Base-by-base conservation (phyloP, 2,888 invertebrate genomes). In the Dexiosoma caninum region DNA sequence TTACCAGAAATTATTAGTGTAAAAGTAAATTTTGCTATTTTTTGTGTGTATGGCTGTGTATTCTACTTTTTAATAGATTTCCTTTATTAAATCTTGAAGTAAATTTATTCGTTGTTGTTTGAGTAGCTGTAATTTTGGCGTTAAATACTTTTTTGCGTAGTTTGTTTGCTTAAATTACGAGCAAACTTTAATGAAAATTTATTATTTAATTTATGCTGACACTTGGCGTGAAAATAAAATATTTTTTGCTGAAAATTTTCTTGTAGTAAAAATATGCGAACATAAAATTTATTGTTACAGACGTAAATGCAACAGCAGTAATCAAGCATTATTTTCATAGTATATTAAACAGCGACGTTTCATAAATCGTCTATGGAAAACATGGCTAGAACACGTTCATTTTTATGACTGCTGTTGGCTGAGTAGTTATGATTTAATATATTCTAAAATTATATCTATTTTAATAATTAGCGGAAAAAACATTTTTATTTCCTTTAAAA, bases 51-150 rank as follows among this genome's bases (percentile, higher is more conserved):
- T 4, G n/a, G n/a, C n/a, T n/a, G n/a, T n/a, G n/a, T n/a, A n/a
- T n/a, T n/a, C n/a, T n/a, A n/a, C n/a, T n/a, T n/a, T n/a, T n/a
- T n/a, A n/a, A 21, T 8, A 51, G 40, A 57, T 32, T 75, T 66
- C 64, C 64, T 69, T 69, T 66, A 66, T 59, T 59, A 46, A 60
- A 66, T 71, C 66, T 80, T 71, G 46, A 80, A 71, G 53, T 59
- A 30, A 80, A 80, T 76, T 66, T 57, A 71, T 71, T 80, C 35
- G 35, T 21, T 72, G 46, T 51, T 19, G 7, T 57, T 23, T 6
- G 4, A 5, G 27, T 6, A 27, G 10, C 4, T 7, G 37, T 37
- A 1, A 12, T 2, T 12, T 12, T 37, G 1, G 9, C 12, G 37
- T 12, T 12, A 5, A 37, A 12, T 4, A 37, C 3, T 3, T 4